Evolutionary conservation across 2,797 vertebrate species (phyloP).

Genomic region (Gobio occitaniae): DNA sequence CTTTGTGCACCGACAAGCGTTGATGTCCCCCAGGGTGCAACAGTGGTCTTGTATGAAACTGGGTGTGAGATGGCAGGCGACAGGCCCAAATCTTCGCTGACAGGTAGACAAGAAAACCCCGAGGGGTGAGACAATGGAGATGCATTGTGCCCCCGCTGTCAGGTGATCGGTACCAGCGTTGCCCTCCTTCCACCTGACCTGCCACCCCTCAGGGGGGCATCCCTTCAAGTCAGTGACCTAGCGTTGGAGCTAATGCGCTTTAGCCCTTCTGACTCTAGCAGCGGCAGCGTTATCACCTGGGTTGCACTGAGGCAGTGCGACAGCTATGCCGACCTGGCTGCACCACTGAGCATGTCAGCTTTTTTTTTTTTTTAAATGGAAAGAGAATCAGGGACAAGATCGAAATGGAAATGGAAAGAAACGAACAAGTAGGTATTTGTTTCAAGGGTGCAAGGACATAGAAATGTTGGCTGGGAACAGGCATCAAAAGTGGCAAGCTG

Average conservation of each 20-base stretch:
- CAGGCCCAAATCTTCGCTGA: conserved; percentile 54
- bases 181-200: conserved; percentile 54
- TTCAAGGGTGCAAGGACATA: conserved; percentile 68
- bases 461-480: conserved; percentile 49
- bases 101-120: conserved; percentile 50
- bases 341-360: conserved; percentile 45
- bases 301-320: conserved; percentile 37
- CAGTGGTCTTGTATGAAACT: conserved; percentile 47
- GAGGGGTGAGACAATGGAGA: conserved; percentile 49
- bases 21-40: conserved; percentile 4
- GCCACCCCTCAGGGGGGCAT: conserved; percentile 40
- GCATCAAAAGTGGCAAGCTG: conserved; percentile 56
- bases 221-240: conserved; percentile 17
- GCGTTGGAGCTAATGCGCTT: not conserved
- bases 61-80: conserved; percentile 24
- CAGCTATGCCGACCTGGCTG: conserved; percentile 47
- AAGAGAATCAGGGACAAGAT: conserved; percentile 21
- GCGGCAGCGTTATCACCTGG: conserved; percentile 26
- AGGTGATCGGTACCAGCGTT: conserved; percentile 49
- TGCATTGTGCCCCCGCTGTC: conserved; percentile 49
- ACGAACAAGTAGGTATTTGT: conserved; percentile 47
- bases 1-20: not conserved
- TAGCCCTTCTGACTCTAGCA: not conserved
- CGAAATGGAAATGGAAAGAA: not conserved
- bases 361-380: not conserved